These are phyloP conservation scores for Paedocypris micromegethes DNA, from an alignment of 2,797 vertebrate genomes.

Conservation along the genomic window DNA sequence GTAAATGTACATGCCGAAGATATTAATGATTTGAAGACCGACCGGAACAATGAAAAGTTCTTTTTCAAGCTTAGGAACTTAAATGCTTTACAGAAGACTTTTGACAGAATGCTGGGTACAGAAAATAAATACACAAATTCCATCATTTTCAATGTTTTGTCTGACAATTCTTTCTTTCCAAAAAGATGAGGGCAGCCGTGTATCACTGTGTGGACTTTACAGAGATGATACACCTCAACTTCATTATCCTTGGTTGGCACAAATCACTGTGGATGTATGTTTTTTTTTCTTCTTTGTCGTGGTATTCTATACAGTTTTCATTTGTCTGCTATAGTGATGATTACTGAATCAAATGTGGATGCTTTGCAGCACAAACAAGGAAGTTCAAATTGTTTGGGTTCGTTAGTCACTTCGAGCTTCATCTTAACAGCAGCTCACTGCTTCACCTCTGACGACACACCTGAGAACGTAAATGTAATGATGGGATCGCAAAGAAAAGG, in stretches of 20 bases:
- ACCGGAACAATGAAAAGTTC: constrained; percentile 55
- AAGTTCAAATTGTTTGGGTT: constrained; percentile 55
- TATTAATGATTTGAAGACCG: constrained; percentile 59
- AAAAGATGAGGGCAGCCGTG: constrained; percentile 57
- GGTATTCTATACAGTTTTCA: too few relatives aligned
- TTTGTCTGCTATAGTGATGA: background rate
- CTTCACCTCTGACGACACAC: constrained; percentile 48
- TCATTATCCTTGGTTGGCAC: constrained; percentile 61
- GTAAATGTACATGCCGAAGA: constrained; percentile 41
- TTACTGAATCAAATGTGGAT: too few relatives aligned
- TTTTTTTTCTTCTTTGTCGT: background rate
- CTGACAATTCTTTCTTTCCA: background rate
- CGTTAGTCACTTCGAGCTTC: constrained; percentile 61
- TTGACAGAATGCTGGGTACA: constrained; percentile 65
- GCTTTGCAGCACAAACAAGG: constrained; percentile 11
- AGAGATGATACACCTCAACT: constrained; percentile 18
- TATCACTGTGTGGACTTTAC: constrained; percentile 65
- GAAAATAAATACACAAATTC: background rate
- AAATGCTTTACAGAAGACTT: constrained; percentile 48
- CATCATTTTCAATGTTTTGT: background rate
- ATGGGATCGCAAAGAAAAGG: background rate
- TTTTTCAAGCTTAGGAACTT: constrained; percentile 55
- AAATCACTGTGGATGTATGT: constrained; percentile 53
- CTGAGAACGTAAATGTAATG: background rate
- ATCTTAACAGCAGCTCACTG: constrained; percentile 71